Evolutionary conservation across 2,888 invertebrate species (phyloP).

Genomic region (Troilus luridus): DNA sequence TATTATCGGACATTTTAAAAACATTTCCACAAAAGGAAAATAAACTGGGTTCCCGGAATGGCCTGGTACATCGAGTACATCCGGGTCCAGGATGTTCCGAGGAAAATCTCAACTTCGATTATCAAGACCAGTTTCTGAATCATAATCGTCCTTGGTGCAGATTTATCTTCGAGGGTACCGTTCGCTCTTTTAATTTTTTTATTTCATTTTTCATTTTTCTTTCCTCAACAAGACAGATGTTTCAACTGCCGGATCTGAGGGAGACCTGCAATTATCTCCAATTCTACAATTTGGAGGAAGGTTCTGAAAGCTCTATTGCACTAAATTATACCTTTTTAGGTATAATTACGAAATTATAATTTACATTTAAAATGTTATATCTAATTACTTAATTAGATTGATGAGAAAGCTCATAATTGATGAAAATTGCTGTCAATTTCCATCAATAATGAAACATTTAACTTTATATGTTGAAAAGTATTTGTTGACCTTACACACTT

Average conservation of each 20-base stretch:
- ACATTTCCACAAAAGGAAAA: neutral
- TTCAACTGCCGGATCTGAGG: neutral
- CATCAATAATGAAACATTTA: too few relatives aligned
- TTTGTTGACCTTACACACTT: too few relatives aligned
- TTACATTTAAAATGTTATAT: neutral
- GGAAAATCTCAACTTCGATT: neutral
- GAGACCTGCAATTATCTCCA: neutral
- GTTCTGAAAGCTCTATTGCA: neutral
- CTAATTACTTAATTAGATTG: neutral
- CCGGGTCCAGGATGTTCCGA: neutral
- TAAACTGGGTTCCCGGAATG: neutral
- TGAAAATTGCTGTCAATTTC: too few relatives aligned
- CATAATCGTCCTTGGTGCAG: constrained; percentile 10
- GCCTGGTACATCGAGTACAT: too few relatives aligned
- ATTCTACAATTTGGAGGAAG: neutral
- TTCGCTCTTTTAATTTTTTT: neutral
- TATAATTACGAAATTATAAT: neutral
- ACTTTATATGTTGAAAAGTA: too few relatives aligned
- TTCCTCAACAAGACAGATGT: neutral
- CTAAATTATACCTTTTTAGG: neutral
- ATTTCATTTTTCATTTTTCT: neutral
- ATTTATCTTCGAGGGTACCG: constrained; percentile 14
- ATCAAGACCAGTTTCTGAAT: constrained; percentile 25
- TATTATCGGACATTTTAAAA: neutral
- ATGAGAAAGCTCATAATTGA: neutral